phyloP scores from a whole-genome alignment of 2,797 vertebrate genomes.

The Crypturellus tataupa region DNA sequence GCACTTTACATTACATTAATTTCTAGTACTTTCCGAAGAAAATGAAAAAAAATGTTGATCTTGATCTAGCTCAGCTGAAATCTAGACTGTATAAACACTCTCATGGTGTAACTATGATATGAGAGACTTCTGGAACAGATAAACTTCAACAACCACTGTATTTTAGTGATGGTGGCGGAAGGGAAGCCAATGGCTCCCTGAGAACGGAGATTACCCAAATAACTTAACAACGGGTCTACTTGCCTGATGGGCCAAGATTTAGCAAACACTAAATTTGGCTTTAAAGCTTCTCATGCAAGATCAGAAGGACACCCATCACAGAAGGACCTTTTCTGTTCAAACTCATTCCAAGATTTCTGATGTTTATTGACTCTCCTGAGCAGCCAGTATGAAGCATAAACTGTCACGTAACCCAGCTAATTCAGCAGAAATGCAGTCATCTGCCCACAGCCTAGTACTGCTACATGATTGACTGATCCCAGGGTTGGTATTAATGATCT shows the following conservation, averaged over 20 bases:
- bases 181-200: not conserved
- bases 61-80: not conserved
- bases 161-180: not conserved
- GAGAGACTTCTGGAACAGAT: not conserved
- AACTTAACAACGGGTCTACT: not conserved
- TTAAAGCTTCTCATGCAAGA: not conserved
- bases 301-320: not conserved
- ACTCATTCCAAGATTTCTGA: not conserved
- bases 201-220: not conserved
- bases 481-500: not conserved
- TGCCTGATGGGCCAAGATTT: not conserved
- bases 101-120: not conserved
- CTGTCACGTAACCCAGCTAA: rapidly evolving
- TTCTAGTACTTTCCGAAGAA: not conserved
- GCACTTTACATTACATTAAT: not conserved
- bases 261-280: not conserved
- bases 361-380: not conserved
- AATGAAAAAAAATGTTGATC: not conserved
- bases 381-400: not conserved
- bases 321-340: not conserved
- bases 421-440: not conserved
- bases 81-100: not conserved
- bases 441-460: not conserved
- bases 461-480: not conserved
- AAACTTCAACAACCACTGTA: not conserved